Evolutionary conservation across 2,113 vertebrate species (phyloP), one percentile per base, ranked within the genome.

Genomic region (Mixornis gularis): DNA sequence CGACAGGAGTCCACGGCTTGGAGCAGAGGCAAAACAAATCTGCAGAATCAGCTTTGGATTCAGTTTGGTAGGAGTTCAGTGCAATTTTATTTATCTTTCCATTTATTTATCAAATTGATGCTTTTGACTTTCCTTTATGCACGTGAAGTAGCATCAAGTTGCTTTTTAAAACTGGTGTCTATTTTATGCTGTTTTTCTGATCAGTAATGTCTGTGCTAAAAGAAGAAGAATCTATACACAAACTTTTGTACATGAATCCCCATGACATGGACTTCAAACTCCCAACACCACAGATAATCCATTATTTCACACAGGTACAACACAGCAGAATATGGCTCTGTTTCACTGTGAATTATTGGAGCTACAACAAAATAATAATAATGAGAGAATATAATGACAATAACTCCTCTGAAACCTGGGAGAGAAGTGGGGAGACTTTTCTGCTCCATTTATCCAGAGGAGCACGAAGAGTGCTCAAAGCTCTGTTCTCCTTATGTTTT

Each of bases 401-500:
- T 58, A 90, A 90, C 1, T 19, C 22, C 65, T 79, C 49, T 69
- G 85, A 85, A 95, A 82, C 21, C 81, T 89, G 74, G 17, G 43
- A 15, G 49, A 91, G 81, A 90, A 91, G 43, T 66, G 78, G 81
- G 90, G 43, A 87, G 87, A 91, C 85, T 90, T 96, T 91, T 91
- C 93, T 91, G 93, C 87, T 85, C 92, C 93, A 70, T 95, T 93
- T 91, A 73, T 30, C 81, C 85, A 62, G 76, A 73, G 63, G 79
- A 85, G 68, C 55, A 77, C 0, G 1, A 69, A 41, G 78, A 79
- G 43, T 16, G 19, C 88, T 85, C 71, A 53, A 16, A 94, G 91
- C 85, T 63, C 12, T 2, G 16, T 14, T 2, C 21, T 76, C 74
- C 82, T 92, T 19, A 79, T 79, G 87, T 52, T 95, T 94, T 94